These are phyloP conservation scores for Verasper variegatus DNA, from an alignment of 2,113 vertebrate species.

Conservation along the genomic window DNA sequence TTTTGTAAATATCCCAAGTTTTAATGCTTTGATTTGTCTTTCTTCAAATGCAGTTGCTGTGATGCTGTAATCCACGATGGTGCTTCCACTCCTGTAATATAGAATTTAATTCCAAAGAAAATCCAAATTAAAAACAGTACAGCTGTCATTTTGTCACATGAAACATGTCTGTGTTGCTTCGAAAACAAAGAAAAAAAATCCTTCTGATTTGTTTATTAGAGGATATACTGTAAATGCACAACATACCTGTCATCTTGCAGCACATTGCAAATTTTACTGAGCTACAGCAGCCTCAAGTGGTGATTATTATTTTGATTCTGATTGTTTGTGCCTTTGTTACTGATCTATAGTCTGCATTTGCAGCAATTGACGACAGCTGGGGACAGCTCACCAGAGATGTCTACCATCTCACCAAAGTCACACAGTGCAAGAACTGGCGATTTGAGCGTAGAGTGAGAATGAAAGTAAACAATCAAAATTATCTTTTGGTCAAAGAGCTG, in stretches of 20 bases:
- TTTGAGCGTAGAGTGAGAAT: neutral
- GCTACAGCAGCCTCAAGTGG: no score
- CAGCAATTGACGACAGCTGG: no score
- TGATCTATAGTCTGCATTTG: no score
- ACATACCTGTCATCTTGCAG: no score
- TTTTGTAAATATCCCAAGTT: neutral
- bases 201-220: neutral
- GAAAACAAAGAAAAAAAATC: neutral
- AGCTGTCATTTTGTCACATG: no score
- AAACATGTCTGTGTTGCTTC: neutral
- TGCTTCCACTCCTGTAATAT: slow-evolving; percentile 56
- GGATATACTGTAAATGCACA: neutral
- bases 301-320: no score
- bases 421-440: neutral
- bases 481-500: neutral
- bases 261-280: no score
- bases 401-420: neutral
- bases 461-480: neutral
- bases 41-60: neutral
- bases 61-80: slow-evolving; percentile 10
- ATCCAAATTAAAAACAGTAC: no score
- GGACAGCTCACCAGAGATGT: neutral
- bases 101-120: neutral
- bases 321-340: no score
- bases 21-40: accelerated